Evolutionary conservation across 2,113 vertebrate genomes (phyloP).

Genomic region (Uria aalge): DNA sequence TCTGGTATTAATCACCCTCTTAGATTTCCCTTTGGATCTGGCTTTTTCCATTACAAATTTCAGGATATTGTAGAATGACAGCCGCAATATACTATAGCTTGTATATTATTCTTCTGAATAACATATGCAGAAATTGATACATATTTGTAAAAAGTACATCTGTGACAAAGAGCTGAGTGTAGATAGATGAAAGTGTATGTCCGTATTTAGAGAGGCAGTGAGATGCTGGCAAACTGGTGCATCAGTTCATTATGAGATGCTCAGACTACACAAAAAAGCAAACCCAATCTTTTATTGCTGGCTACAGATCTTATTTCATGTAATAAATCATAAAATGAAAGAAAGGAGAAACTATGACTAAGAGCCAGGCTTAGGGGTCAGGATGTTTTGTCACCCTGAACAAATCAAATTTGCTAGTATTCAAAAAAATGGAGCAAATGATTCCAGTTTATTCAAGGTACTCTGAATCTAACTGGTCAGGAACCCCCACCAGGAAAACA

Average conservation of each 20-base stretch:
- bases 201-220: neutral
- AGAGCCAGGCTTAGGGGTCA: neutral
- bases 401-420: neutral
- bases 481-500: neutral
- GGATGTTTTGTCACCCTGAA: neutral
- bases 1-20: conserved; percentile 51
- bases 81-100: neutral
- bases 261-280: neutral
- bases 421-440: neutral
- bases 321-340: neutral
- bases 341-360: neutral
- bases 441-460: neutral
- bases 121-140: neutral
- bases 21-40: conserved; percentile 35
- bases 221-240: neutral
- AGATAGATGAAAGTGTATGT: neutral
- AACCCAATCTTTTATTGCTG: neutral
- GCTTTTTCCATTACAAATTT: conserved; percentile 48
- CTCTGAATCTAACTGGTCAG: neutral
- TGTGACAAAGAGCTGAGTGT: neutral
- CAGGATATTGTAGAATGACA: neutral
- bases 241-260: neutral
- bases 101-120: neutral
- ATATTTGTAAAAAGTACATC: neutral
- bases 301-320: neutral